Conservation (phyloP, 2,113 vertebrate species). For the Apteryx mantelli region DNA sequence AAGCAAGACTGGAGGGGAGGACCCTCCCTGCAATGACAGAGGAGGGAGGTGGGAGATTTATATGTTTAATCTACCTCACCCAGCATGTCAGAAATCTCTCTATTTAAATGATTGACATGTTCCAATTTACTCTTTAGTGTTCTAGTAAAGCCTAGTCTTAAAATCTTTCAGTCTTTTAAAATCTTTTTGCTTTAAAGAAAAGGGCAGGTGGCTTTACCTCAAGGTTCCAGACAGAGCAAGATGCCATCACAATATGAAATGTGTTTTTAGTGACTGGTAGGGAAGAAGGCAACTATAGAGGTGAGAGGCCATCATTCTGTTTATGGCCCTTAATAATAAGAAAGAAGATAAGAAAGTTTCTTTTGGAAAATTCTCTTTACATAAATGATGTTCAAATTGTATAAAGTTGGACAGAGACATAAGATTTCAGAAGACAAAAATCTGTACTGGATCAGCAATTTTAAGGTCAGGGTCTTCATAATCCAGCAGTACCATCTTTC, state of each 20-base stretch:
- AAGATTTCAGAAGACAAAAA: background rate
- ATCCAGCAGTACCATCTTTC: background rate
- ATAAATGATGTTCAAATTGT: background rate
- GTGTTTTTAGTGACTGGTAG: background rate
- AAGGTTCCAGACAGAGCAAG: background rate
- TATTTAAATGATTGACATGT: background rate
- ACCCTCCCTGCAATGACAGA: background rate
- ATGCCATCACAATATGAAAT: background rate
- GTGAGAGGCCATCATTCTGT: background rate
- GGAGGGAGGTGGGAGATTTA: background rate
- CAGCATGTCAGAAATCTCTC: background rate
- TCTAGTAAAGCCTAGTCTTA: background rate
- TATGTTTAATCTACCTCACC: background rate
- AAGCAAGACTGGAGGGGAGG: background rate
- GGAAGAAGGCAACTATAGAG: background rate
- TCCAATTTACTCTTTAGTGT: background rate
- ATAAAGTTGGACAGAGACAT: background rate
- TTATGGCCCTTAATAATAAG: background rate
- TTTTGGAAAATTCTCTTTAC: background rate
- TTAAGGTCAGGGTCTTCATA: background rate
- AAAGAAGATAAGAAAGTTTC: background rate
- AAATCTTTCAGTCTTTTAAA: background rate
- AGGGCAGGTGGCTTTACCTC: background rate
- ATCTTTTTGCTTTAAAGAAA: background rate
- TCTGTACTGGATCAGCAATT: background rate